phyloP scores from a whole-genome alignment of 2,888 invertebrate species.

The Lingula anatina region DNA sequence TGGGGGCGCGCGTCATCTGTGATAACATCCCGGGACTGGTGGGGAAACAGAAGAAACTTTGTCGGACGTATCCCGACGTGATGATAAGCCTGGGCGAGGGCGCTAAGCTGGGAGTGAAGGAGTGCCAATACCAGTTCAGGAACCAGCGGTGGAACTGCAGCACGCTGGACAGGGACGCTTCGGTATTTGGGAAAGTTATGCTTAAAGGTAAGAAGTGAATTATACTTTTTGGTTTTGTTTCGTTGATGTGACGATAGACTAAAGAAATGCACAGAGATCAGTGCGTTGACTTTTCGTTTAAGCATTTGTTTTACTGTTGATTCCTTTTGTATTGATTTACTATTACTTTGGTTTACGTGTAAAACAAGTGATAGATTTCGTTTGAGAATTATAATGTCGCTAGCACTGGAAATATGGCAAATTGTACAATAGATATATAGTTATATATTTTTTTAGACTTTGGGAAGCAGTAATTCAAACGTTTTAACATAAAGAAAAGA shows the following conservation, averaged over 20 bases:
- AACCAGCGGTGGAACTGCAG: constrained; percentile 51
- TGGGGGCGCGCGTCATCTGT: constrained; percentile 46
- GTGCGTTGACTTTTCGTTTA: no score
- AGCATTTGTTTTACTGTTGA: no score
- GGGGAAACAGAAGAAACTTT: constrained; percentile 47
- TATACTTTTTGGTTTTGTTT: no score
- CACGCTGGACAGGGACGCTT: constrained; percentile 43
- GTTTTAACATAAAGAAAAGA: no score
- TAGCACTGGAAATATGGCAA: no score
- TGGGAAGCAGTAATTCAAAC: no score
- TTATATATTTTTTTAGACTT: no score
- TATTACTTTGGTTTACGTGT: background rate
- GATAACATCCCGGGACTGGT: constrained; percentile 52
- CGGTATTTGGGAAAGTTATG: constrained; percentile 53
- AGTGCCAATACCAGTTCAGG: constrained; percentile 51
- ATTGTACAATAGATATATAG: no score
- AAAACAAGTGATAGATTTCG: no score
- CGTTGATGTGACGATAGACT: background rate
- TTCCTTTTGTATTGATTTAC: no score
- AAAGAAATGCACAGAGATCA: background rate
- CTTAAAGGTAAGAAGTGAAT: constrained; percentile 45
- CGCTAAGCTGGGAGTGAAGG: constrained; percentile 45
- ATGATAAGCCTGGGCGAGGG: constrained; percentile 49
- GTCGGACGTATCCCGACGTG: constrained; percentile 47
- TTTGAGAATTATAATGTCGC: no score